These are phyloP conservation scores for Styela clava DNA, from an alignment of 23 tunicate species.

Conservation along the genomic window DNA sequence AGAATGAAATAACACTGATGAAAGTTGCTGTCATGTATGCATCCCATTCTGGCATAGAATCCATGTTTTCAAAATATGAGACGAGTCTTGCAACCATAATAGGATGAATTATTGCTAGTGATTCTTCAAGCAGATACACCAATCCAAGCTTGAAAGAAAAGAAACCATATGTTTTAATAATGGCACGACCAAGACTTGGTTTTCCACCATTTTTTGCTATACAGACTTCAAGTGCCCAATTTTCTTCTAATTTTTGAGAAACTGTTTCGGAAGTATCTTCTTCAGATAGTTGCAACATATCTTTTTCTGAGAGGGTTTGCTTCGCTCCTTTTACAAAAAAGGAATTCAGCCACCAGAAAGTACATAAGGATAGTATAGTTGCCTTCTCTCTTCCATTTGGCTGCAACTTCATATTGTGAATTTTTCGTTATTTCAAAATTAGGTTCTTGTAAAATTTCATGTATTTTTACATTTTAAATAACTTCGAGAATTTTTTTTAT, in stretches of 20 bases:
- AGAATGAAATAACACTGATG: constrained; percentile 23
- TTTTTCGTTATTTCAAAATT: too few relatives aligned
- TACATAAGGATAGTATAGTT: constrained; percentile 8
- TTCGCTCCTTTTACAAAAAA: constrained; percentile 43
- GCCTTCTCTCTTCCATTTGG: constrained; percentile 20
- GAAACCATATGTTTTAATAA: background rate
- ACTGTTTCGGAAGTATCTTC: constrained; percentile 41
- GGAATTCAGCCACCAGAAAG: constrained; percentile 59
- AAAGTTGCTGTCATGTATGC: constrained; percentile 52
- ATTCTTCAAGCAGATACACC: background rate
- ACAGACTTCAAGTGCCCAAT: constrained; percentile 7
- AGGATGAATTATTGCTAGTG: background rate
- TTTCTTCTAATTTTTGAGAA: constrained; percentile 31
- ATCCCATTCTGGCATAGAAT: background rate
- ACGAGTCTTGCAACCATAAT: constrained; percentile 7
- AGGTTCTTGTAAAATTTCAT: too few relatives aligned
- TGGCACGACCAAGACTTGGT: constrained; percentile 27
- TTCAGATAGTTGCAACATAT: constrained; percentile 38
- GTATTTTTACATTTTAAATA: too few relatives aligned
- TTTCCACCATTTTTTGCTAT: constrained; percentile 15
- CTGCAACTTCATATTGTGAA: too few relatives aligned
- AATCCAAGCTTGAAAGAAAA: constrained; percentile 15
- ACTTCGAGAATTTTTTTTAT: too few relatives aligned
- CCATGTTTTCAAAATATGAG: constrained; percentile 6
- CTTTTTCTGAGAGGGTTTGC: constrained; percentile 35